A percentile compares a stretch with the other conserved stretches of the same genome.
These are phyloP conservation scores for Nephila pilipes DNA, from an alignment of 1,140 invertebrate species.

Conservation along the genomic window DNA sequence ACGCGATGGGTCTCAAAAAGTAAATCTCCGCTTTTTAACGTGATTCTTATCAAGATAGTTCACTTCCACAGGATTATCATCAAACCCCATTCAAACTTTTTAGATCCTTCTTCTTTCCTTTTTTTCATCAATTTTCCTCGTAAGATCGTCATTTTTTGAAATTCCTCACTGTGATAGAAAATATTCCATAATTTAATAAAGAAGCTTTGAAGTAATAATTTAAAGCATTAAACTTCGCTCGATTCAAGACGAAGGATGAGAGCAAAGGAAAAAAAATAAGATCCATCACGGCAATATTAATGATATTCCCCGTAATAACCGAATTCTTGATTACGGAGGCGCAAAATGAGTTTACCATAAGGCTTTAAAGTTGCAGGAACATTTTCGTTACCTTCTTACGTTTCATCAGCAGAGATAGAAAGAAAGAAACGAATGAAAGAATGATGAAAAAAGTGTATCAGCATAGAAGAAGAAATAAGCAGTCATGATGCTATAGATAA, in stretches of 20 bases:
- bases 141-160: slow-evolving; percentile 46
- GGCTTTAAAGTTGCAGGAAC: slow-evolving; percentile 57
- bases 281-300: slow-evolving; percentile 60
- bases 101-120: background rate
- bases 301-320: slow-evolving; percentile 69
- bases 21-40: background rate
- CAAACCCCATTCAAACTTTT: background rate
- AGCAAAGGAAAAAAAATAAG: background rate
- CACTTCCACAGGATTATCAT: slow-evolving; percentile 7
- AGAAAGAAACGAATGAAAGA: slow-evolving; percentile 3
- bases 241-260: background rate
- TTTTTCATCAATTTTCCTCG: background rate
- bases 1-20: background rate
- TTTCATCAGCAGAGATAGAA: slow-evolving; percentile 22
- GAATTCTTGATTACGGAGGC: slow-evolving; percentile 61
- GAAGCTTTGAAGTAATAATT: slow-evolving; percentile 58
- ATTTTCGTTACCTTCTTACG: background rate
- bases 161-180: slow-evolving; percentile 22
- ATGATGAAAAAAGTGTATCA: background rate
- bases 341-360: slow-evolving; percentile 70
- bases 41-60: background rate
- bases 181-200: slow-evolving; percentile 60
- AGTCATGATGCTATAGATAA: slow-evolving; percentile 21
- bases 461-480: slow-evolving; percentile 21
- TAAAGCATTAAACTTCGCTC: slow-evolving; percentile 59